A percentile compares a stretch with the other conserved stretches of the same genome.
phyloP scores from a whole-genome alignment of 1,140 invertebrate species.

The Drosophila seguyi region DNA sequence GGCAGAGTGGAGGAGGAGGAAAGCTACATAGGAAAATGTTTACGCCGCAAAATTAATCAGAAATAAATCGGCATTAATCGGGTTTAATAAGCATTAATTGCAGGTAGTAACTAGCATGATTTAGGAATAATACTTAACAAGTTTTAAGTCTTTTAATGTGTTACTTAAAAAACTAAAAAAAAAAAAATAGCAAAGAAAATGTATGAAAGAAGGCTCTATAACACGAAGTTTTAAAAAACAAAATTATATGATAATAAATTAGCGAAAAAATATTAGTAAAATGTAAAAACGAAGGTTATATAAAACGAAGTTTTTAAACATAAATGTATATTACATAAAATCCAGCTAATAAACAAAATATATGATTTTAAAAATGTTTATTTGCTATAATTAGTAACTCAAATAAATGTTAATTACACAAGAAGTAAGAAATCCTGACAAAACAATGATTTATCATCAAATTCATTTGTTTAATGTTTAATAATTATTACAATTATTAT shows the following conservation, averaged over 20 bases:
- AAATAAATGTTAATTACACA: too few relatives aligned
- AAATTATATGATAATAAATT: too few relatives aligned
- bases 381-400: too few relatives aligned
- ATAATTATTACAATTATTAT: too few relatives aligned
- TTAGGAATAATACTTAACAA: not conserved
- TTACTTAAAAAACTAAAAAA: not conserved
- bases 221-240: too few relatives aligned
- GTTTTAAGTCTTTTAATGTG: not conserved
- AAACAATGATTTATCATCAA: too few relatives aligned
- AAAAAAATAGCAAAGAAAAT: not conserved
- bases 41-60: conserved; percentile 10
- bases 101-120: not conserved
- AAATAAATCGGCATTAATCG: conserved; percentile 1
- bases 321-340: not conserved
- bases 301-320: not conserved
- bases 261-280: too few relatives aligned
- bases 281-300: too few relatives aligned
- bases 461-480: too few relatives aligned
- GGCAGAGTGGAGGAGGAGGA: not conserved
- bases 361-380: too few relatives aligned
- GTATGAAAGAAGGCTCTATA: not conserved
- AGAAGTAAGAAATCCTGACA: too few relatives aligned
- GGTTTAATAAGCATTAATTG: conserved; percentile 4
- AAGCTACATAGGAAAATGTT: conserved; percentile 11
- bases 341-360: too few relatives aligned